These are phyloP conservation scores for Rallus crepitans DNA, from an alignment of 2,797 vertebrate genomes.

Conservation along the genomic window DNA sequence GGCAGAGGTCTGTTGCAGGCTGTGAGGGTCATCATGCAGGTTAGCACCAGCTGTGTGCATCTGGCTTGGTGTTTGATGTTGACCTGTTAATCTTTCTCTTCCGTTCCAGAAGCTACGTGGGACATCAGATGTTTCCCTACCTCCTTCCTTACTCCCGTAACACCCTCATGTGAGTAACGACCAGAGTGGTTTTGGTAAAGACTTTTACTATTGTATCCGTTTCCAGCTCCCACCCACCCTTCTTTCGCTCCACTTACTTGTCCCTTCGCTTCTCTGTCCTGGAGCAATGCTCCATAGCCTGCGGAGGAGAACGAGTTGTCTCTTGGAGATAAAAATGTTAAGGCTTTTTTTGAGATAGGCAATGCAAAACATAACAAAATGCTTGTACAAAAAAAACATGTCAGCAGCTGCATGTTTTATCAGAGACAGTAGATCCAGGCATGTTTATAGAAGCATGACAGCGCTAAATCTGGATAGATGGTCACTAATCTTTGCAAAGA, in stretches of 20 bases:
- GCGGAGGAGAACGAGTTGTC: not conserved
- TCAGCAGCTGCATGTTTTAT: conserved; percentile 33
- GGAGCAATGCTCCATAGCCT: not conserved
- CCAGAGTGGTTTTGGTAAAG: not conserved
- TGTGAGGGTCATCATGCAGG: not conserved
- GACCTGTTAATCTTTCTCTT: not conserved
- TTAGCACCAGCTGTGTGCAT: not conserved
- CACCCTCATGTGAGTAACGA: not conserved
- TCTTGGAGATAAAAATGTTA: not conserved
- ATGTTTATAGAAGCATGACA: conserved; percentile 5
- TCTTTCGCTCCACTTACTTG: not conserved
- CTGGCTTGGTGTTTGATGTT: not conserved
- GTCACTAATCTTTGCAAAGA: conserved; percentile 41
- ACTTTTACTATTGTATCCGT: not conserved
- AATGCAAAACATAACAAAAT: not conserved
- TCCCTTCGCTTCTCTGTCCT: not conserved
- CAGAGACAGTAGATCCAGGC: not conserved
- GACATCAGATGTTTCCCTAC: not conserved
- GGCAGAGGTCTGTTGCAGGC: not conserved
- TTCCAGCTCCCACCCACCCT: not conserved
- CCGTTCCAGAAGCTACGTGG: not conserved
- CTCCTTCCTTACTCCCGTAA: not conserved
- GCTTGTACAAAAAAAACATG: not conserved
- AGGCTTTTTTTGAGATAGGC: not conserved
- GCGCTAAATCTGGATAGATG: not conserved